Conservation (phyloP, 2,113 vertebrate species). For the Agelaius tricolor region DNA sequence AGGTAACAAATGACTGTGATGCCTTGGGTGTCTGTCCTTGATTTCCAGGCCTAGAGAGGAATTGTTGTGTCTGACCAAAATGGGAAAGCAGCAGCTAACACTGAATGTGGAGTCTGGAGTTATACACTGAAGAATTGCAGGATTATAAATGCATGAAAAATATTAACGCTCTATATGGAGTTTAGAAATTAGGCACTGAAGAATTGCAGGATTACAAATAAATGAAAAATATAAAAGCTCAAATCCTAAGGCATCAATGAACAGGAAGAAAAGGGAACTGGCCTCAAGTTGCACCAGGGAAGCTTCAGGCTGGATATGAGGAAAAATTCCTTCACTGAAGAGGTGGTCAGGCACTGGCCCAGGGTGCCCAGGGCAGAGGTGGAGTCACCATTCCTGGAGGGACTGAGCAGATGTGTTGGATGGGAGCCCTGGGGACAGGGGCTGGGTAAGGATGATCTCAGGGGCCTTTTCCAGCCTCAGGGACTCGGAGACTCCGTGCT, state of each 20-base stretch:
- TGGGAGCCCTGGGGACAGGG: background rate
- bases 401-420: background rate
- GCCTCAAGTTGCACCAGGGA: background rate
- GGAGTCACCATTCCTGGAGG: background rate
- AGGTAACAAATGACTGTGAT: background rate
- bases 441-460: background rate
- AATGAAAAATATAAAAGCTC: background rate
- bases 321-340: background rate
- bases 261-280: background rate
- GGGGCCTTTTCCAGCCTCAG: background rate
- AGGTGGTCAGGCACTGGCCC: background rate
- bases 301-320: background rate
- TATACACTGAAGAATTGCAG: too few relatives aligned
- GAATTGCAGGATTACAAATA: too few relatives aligned
- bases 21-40: background rate
- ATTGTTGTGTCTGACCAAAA: background rate
- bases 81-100: background rate
- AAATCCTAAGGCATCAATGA: background rate
- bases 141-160: background rate
- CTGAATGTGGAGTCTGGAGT: background rate
- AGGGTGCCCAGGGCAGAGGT: background rate
- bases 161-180: background rate
- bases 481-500: accelerated
- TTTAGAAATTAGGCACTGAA: background rate
- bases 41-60: background rate